Evolutionary conservation across 2,113 vertebrate species (phyloP).

Genomic region (Gymnorhina tibicen): DNA sequence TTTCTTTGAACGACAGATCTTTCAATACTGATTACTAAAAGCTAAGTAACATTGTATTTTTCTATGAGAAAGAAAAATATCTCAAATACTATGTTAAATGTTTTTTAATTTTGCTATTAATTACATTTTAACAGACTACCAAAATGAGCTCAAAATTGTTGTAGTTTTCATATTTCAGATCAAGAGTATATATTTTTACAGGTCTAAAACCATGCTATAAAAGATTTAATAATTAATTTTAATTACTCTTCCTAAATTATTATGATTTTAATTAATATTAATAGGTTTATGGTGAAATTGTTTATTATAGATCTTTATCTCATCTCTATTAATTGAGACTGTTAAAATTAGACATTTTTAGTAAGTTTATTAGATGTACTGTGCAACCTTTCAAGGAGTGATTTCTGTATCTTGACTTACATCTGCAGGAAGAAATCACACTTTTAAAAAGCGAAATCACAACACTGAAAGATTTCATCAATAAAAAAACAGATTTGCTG

Average conservation of each 20-base stretch:
- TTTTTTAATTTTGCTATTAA: neutral
- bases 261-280: neutral
- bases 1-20: neutral
- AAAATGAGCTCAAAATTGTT: neutral
- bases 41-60: neutral
- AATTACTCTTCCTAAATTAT: neutral
- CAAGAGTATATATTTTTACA: neutral
- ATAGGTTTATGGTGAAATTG: neutral
- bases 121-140: neutral
- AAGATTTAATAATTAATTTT: neutral
- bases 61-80: neutral
- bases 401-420: neutral
- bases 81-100: neutral
- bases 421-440: constrained; percentile 69
- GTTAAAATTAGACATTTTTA: neutral
- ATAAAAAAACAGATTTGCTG: constrained; percentile 53
- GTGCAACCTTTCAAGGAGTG: neutral
- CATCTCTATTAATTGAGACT: neutral
- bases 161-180: neutral
- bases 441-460: constrained; percentile 58
- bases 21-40: neutral
- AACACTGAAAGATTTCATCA: constrained; percentile 50
- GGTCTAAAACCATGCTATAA: neutral
- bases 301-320: neutral
- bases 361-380: neutral